Evolutionary conservation across 2,888 invertebrate genomes (phyloP), one percentile per base, ranked within the genome.

Genomic region (Coenonympha arcania): DNA sequence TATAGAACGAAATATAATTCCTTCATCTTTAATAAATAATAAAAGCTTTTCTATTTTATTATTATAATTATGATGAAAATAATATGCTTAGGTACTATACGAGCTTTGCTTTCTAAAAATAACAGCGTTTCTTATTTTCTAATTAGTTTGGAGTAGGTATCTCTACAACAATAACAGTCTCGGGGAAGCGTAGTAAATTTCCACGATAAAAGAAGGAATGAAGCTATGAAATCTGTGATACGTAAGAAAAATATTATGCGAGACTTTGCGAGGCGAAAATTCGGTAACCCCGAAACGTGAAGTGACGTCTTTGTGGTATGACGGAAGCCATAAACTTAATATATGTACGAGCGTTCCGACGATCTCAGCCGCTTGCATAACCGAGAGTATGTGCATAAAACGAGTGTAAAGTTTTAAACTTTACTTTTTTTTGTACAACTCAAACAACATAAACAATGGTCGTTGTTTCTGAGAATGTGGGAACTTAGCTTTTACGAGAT

Each of bases 251-350:
- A 43, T 43, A 33, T 43, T 30, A 43, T 20, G 31, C 13, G 22
- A 33, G 9, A 43, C 33, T 41, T 41, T 20, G 43, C 31, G 43
- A 43, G 30, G 43, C 43, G 43, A 43, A 43, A 43, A 43, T 43
- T 19, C 31, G 31, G 43, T 43, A 43, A 43, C 43, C 43, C 31
- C 20, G 15, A 31, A 39, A 33, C 20, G 19, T 20, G 20, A 43
- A 43, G 43, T 43, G 43, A 43, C 54, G 41, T 52, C 48, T 44
- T 46, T 49, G 51, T 42, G 48, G 44, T 50, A 24, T 49, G 52
- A 50, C 49, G 57, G 57, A 57, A 57, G 56, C 39, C 45, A 39
- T 57, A 57, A 57, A 56, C 48, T 51, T 56, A 54, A 57, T 57
- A 54, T 57, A 54, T 54, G 50, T 43, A 43, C 31, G 33, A 22